Conservation (phyloP, 2,797 vertebrate genomes). For the Alcedo quadribrachys region DNA sequence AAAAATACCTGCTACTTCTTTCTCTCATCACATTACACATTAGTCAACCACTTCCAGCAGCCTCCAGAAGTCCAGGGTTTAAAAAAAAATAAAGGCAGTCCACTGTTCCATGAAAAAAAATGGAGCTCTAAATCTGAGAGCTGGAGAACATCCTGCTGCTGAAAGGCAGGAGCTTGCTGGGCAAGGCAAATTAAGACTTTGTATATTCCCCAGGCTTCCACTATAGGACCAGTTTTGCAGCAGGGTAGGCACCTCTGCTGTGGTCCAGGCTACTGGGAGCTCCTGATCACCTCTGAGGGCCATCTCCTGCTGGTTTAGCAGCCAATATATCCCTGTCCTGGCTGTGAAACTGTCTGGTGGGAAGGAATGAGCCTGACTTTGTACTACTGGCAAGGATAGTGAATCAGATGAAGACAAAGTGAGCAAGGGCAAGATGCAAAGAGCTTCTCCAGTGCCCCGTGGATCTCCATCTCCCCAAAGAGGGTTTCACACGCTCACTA, state of each 20-base stretch:
- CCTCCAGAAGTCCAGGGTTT: not conserved
- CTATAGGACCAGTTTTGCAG: not conserved
- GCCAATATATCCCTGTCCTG: not conserved
- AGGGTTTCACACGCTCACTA: not conserved
- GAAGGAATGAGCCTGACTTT: not conserved
- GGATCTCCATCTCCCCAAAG: not conserved
- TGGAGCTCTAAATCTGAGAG: not conserved
- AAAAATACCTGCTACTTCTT: not conserved
- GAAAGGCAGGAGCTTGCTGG: not conserved
- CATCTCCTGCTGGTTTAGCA: not conserved
- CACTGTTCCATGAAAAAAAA: not conserved
- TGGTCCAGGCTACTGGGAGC: not conserved
- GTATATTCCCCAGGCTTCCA: not conserved
- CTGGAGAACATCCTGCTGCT: not conserved
- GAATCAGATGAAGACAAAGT: not conserved
- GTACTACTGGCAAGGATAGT: not conserved
- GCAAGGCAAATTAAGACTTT: not conserved
- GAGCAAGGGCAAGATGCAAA: not conserved
- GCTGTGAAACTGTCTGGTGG: not conserved
- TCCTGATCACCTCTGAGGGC: not conserved
- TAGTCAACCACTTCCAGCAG: not conserved
- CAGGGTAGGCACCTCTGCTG: not conserved
- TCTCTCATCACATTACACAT: not conserved
- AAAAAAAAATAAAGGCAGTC: not conserved
- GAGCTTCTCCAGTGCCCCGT: not conserved